Base-by-base conservation (phyloP, 1,140 invertebrate genomes). In the Pseudomyrmex gracilis region DNA sequence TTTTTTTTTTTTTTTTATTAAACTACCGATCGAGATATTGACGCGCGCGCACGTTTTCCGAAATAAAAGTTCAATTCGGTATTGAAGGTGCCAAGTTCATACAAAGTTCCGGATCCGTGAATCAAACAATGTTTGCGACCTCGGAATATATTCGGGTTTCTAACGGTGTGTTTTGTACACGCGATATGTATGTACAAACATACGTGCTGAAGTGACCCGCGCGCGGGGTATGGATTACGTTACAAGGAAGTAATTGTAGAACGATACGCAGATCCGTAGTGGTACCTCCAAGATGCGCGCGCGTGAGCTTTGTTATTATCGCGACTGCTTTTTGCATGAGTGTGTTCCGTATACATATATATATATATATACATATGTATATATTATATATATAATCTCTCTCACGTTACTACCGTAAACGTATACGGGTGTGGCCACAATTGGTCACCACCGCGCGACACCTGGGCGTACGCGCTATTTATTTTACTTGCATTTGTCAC, bases 321-420 rank as follows among this genome's bases (percentile, higher is more conserved):
- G 67, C 73, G 61, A 74, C 49, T 77, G 76, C 67, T 73, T 85
- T 73, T 63, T 86, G 74, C 73, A 83, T 73, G 74, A 47, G 78
- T 77, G 49, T 86, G 85, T 71, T 83, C 76, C 64, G 51, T 76
- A 34, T 34, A 34, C 7, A 34, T 7, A 34, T 34, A 34, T 34
- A 34, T 34, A 34, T 34, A 34, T 34, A 34, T 34, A 34, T 7
- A 34, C 3, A 83, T 87, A 77, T 77, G 86, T 67, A 77, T n/a
- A n/a, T n/a, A n/a, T n/a, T n/a, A 34, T 24, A 83, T 87, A 77
- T 77, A 87, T 67, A 77, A 78, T 87, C 70, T 87, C 86, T 87
- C 70, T 87, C 86, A 45, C 53, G 55, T 87, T 87, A 87, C 85
- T 84, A 83, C 43, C 76, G 85, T 76, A 86, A 86, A 86, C 67